These are phyloP conservation scores for Apomyelois bistriatella DNA, from an alignment of 2,888 invertebrate genomes.

Conservation along the genomic window DNA sequence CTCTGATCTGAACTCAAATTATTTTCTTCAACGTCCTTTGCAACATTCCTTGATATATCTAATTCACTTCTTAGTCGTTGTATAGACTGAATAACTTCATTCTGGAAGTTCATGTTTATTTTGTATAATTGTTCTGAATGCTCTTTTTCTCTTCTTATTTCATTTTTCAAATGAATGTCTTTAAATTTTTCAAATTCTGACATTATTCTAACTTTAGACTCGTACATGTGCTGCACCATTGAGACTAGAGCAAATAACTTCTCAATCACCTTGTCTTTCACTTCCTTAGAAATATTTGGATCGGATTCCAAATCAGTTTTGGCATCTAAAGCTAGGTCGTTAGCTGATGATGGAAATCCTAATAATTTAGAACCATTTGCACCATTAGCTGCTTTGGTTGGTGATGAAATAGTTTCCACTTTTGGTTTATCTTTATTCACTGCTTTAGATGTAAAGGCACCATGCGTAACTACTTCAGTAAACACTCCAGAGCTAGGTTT, in stretches of 20 bases:
- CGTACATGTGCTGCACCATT: slow-evolving; percentile 71
- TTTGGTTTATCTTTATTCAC: slow-evolving; percentile 45
- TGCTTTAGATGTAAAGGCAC: slow-evolving; percentile 62
- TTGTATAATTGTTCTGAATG: slow-evolving; percentile 71
- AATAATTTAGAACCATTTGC: slow-evolving; percentile 54
- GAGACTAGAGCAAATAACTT: slow-evolving; percentile 66
- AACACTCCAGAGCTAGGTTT: slow-evolving; percentile 68
- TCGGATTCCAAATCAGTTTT: slow-evolving; percentile 73
- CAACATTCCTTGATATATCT: slow-evolving; percentile 56
- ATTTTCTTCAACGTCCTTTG: slow-evolving; percentile 40
- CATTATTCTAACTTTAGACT: slow-evolving; percentile 70
- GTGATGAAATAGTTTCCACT: slow-evolving; percentile 35
- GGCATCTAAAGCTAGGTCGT: slow-evolving; percentile 67
- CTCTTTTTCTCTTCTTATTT: slow-evolving; percentile 63
- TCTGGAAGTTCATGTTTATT: slow-evolving; percentile 70
- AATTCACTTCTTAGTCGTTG: slow-evolving; percentile 67
- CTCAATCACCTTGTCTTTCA: slow-evolving; percentile 68
- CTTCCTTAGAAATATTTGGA: slow-evolving; percentile 58
- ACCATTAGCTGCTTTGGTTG: slow-evolving; percentile 37
- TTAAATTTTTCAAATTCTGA: slow-evolving; percentile 69
- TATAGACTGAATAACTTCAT: slow-evolving; percentile 66
- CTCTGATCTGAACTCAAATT: slow-evolving; percentile 31
- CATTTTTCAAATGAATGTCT: slow-evolving; percentile 64
- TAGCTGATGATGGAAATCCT: slow-evolving; percentile 71
- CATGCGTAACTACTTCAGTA: slow-evolving; percentile 69